These are phyloP conservation scores for Drosophila kanekoi DNA, from an alignment of 2,888 invertebrate species.

Conservation along the genomic window DNA sequence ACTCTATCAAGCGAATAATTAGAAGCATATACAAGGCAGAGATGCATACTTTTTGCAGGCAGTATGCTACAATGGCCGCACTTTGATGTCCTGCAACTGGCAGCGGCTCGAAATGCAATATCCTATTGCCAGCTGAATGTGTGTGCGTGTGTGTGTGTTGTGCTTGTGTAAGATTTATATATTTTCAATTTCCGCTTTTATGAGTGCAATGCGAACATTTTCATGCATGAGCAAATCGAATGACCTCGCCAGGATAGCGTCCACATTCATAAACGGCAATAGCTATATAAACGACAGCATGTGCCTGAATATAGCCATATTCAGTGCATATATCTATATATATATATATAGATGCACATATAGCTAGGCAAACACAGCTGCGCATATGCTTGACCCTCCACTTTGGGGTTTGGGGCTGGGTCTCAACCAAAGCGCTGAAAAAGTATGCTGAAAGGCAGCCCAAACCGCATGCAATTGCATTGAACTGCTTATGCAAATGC, in stretches of 20 bases:
- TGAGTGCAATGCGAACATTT: conserved; percentile 70
- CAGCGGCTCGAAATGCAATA: conserved; percentile 60
- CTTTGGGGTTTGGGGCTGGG: not conserved
- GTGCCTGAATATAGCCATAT: conserved; percentile 26
- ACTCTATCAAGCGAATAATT: conserved; percentile 26
- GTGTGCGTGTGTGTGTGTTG: conserved; percentile 4
- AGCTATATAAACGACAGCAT: conserved; percentile 42
- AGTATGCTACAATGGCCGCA: conserved; percentile 29
- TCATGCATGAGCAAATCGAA: conserved; percentile 75
- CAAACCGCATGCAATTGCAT: conserved; percentile 67
- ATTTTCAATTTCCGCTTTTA: conserved; percentile 76
- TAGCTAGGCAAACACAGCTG: conserved; percentile 12
- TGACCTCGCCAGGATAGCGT: conserved; percentile 47
- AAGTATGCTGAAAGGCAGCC: conserved; percentile 33
- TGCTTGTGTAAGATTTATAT: conserved; percentile 64
- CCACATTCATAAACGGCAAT: conserved; percentile 63
- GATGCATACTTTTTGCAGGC: conserved; percentile 16
- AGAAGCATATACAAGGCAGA: conserved; percentile 6
- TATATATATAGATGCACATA: not conserved
- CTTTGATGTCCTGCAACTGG: conserved; percentile 32
- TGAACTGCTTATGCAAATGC: conserved; percentile 80
- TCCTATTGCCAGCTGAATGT: conserved; percentile 29
- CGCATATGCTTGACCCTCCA: conserved; percentile 28
- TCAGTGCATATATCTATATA: not conserved
- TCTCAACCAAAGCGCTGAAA: conserved; percentile 1